Evolutionary conservation across 2,113 vertebrate genomes (phyloP).

Genomic region (Sapajus apella): DNA sequence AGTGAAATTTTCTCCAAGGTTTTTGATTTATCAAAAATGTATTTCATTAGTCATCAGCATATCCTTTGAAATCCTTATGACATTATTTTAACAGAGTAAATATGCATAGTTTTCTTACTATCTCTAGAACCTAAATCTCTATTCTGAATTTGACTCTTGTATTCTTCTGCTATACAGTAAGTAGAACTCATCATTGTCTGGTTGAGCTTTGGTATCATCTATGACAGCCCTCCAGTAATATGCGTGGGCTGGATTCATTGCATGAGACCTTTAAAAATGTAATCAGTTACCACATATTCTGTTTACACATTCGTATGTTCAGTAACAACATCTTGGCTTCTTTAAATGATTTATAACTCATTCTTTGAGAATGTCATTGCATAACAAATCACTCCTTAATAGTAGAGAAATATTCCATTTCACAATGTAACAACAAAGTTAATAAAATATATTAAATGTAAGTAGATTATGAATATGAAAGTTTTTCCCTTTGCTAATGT

Average conservation of each 20-base stretch:
- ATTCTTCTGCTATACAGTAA: neutral
- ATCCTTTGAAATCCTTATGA: neutral
- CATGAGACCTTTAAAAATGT: conserved; percentile 42
- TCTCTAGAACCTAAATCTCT: neutral
- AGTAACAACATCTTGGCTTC: conserved; percentile 53
- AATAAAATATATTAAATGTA: conserved; percentile 70
- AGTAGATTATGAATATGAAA: conserved; percentile 56
- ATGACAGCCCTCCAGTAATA: neutral
- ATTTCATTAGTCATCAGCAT: neutral
- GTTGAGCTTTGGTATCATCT: neutral
- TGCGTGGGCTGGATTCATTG: neutral
- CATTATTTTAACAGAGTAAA: neutral
- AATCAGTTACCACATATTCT: conserved; percentile 27
- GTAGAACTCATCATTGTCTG: neutral
- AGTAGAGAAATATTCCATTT: conserved; percentile 71
- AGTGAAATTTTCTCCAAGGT: neutral
- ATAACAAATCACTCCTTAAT: conserved; percentile 65
- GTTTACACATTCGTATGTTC: conserved; percentile 64
- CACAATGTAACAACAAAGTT: conserved; percentile 65
- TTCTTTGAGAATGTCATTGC: conserved; percentile 62
- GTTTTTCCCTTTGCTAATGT: neutral
- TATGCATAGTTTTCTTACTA: neutral
- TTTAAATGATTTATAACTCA: conserved; percentile 64
- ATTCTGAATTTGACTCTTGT: neutral
- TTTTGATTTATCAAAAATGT: neutral